A percentile compares a stretch with the other conserved stretches of the same genome.
Evolutionary conservation across 2,888 invertebrate species (phyloP).

Genomic region (Dryococelus australis): DNA sequence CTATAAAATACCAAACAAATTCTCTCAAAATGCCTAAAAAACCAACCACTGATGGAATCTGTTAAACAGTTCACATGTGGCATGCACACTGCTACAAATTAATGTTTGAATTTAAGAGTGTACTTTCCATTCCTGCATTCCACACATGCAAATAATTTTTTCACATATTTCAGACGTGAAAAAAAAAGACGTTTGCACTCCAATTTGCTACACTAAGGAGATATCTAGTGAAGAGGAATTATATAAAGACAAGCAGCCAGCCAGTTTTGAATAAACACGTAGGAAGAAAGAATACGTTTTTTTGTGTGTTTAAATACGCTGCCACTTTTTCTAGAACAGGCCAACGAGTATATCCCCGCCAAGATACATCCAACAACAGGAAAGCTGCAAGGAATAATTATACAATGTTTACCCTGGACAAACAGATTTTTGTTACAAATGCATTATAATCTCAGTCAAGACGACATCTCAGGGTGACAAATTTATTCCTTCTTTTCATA

Average conservation of each 20-base stretch:
- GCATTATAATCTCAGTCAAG: constrained; percentile 36
- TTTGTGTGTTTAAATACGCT: constrained; percentile 45
- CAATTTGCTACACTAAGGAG: constrained; percentile 48
- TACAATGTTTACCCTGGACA: constrained; percentile 46
- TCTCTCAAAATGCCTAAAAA: too few species aligned
- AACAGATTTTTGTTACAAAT: constrained; percentile 45
- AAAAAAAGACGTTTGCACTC: constrained; percentile 46
- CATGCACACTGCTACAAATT: too few species aligned
- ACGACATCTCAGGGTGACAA: constrained; percentile 24
- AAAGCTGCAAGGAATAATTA: constrained; percentile 48
- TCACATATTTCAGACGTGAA: constrained; percentile 44
- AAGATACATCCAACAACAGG: constrained; percentile 48
- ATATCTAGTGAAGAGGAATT: constrained; percentile 46
- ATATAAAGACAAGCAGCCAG: constrained; percentile 48
- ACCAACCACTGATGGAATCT: too few species aligned
- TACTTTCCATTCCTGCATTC: constrained; percentile 36
- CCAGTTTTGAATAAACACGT: constrained; percentile 47
- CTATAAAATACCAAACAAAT: too few species aligned
- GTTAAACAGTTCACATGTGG: too few species aligned
- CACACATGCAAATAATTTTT: constrained; percentile 42
- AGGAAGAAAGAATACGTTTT: constrained; percentile 47
- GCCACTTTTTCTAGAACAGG: constrained; percentile 46
- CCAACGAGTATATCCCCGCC: constrained; percentile 46
- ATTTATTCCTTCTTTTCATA: constrained; percentile 27
- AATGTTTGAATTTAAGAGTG: too few species aligned